Evolutionary conservation across 2,888 invertebrate species (phyloP).

Genomic region (Ectemnius cavifrons): DNA sequence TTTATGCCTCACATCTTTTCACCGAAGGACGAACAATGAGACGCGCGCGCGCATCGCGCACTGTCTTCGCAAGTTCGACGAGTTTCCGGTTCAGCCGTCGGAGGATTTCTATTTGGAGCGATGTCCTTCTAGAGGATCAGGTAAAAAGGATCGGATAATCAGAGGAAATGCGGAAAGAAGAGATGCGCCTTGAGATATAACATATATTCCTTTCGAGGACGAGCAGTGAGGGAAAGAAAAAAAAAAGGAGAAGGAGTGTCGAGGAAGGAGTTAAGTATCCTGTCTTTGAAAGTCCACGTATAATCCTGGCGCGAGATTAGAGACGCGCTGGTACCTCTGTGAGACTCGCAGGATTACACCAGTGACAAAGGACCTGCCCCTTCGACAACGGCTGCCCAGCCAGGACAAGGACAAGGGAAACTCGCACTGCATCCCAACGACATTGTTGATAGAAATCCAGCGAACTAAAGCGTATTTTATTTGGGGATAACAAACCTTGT

Average conservation of each 20-base stretch:
- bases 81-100: not conserved
- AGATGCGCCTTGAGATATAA: constrained; percentile 8
- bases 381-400: not conserved
- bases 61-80: constrained; percentile 11
- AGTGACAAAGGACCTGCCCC: constrained; percentile 50
- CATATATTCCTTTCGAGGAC: not conserved
- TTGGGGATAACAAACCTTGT: constrained; percentile 15
- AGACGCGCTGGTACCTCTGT: constrained; percentile 27
- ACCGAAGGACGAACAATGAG: constrained; percentile 1
- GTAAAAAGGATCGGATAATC: constrained; percentile 19
- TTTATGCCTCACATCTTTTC: constrained; percentile 4
- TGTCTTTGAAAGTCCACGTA: constrained; percentile 25
- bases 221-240: constrained; percentile 2
- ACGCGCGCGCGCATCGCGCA: too few species aligned
- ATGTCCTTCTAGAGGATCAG: not conserved
- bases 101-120: constrained; percentile 14
- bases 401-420: not conserved
- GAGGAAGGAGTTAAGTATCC: constrained; percentile 18
- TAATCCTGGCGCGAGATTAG: constrained; percentile 31
- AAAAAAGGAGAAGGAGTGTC: not conserved
- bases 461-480: constrained; percentile 1
- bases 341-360: constrained; percentile 44
- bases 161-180: constrained; percentile 31
- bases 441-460: constrained; percentile 19
- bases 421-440: too few species aligned